Percentiles rank a stretch among this genome's conserved stretches.
Evolutionary conservation across 2,888 invertebrate species (phyloP).

Genomic region (Scaptomyza cyrtandrae): DNA sequence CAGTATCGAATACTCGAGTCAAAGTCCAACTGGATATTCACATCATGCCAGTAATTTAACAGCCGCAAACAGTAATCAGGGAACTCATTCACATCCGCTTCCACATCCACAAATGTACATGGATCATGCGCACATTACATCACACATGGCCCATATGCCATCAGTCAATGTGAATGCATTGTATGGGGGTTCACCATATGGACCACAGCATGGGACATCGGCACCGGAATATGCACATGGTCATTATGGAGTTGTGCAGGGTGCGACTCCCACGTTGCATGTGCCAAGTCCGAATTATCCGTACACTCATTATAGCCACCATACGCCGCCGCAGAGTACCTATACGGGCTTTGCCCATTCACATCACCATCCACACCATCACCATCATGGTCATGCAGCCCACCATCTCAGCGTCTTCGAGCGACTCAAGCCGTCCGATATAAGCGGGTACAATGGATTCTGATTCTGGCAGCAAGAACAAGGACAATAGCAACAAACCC

Average conservation of each 20-base stretch:
- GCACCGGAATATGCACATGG: slow-evolving; percentile 48
- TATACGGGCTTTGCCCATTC: slow-evolving; percentile 58
- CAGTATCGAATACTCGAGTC: slow-evolving; percentile 51
- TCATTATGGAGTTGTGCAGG: slow-evolving; percentile 49
- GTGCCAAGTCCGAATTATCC: slow-evolving; percentile 90
- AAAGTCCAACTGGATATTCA: slow-evolving; percentile 60
- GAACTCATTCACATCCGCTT: slow-evolving; percentile 41
- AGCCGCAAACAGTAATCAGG: slow-evolving; percentile 62
- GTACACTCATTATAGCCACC: slow-evolving; percentile 84
- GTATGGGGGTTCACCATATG: slow-evolving; percentile 73
- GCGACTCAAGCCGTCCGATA: slow-evolving; percentile 85
- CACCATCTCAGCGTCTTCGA: slow-evolving; percentile 85
- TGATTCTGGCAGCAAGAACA: slow-evolving; percentile 71
- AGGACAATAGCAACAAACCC: background rate
- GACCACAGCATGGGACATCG: slow-evolving; percentile 76
- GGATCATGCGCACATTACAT: slow-evolving; percentile 81
- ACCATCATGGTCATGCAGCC: slow-evolving; percentile 71
- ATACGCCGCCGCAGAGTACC: slow-evolving; percentile 62
- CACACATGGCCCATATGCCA: slow-evolving; percentile 83
- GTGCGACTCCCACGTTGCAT: slow-evolving; percentile 86
- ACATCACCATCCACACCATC: slow-evolving; percentile 51
- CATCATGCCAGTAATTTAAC: slow-evolving; percentile 84
- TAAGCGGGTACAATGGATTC: slow-evolving; percentile 86
- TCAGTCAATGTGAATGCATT: slow-evolving; percentile 84
- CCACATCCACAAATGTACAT: slow-evolving; percentile 83